Conservation (phyloP, 2,113 vertebrate species). For the Stigmatopora argus region DNA sequence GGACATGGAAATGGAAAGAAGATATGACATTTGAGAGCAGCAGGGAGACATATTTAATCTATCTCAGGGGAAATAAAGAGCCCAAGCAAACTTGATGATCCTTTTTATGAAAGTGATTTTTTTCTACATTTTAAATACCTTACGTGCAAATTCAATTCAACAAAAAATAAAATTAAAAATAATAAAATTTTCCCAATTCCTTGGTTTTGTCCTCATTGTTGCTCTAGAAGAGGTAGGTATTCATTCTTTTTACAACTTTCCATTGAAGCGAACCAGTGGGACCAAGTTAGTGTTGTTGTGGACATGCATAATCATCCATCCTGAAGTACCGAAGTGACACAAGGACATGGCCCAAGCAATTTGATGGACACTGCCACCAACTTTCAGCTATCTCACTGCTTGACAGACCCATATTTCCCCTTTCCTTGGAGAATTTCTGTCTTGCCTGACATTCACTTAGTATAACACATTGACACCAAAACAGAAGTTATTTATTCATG, state of each 20-base stretch:
- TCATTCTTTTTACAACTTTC: slow-evolving; percentile 44
- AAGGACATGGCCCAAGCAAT: slow-evolving; percentile 41
- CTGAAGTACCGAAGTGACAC: slow-evolving; percentile 64
- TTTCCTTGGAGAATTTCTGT: slow-evolving; percentile 52
- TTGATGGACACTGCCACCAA: slow-evolving; percentile 62
- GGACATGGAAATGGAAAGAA: slow-evolving; percentile 30
- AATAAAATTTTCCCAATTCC: slow-evolving; percentile 27
- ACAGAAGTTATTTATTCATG: slow-evolving; percentile 74
- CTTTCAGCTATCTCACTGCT: slow-evolving; percentile 37
- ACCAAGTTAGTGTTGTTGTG: slow-evolving; percentile 53
- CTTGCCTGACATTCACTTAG: slow-evolving; percentile 67
- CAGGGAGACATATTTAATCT: slow-evolving; percentile 47
- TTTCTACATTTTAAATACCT: slow-evolving; percentile 47
- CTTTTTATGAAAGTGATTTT: slow-evolving; percentile 17
- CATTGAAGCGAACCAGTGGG: slow-evolving; percentile 57
- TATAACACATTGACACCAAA: slow-evolving; percentile 65
- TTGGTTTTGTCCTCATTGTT: slow-evolving; percentile 21
- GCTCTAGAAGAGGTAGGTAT: slow-evolving; percentile 18
- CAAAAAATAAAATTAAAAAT: slow-evolving; percentile 55
- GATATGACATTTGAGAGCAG: slow-evolving; percentile 29
- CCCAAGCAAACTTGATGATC: slow-evolving; percentile 62
- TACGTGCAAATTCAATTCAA: slow-evolving; percentile 48
- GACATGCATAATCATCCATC: slow-evolving; percentile 59
- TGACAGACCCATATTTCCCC: slow-evolving; percentile 48
- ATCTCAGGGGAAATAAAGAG: slow-evolving; percentile 26